Conservation (phyloP, 2,797 vertebrate genomes). For the Phoebastria nigripes region DNA sequence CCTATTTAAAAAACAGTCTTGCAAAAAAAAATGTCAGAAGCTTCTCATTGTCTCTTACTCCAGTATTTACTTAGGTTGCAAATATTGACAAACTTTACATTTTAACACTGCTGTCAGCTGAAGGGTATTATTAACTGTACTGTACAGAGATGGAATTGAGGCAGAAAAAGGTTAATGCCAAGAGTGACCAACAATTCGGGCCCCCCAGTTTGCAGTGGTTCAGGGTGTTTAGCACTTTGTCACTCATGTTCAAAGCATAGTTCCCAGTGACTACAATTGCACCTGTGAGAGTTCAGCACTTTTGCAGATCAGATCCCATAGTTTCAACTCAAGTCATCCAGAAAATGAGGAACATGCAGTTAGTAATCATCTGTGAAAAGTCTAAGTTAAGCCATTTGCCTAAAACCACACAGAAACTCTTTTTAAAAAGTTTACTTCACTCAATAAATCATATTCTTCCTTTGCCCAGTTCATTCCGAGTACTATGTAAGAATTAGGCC, state of each 20-base stretch:
- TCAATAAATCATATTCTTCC: background rate
- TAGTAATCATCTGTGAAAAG: background rate
- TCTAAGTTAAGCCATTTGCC: background rate
- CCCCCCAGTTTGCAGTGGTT: background rate
- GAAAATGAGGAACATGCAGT: background rate
- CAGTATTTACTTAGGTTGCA: background rate
- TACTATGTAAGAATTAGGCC: background rate
- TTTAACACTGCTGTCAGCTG: background rate
- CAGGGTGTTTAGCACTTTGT: background rate
- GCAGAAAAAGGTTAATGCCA: background rate
- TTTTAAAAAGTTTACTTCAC: background rate
- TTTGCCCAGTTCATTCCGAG: background rate
- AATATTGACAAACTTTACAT: background rate
- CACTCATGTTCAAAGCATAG: background rate
- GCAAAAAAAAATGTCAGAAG: background rate
- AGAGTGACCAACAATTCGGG: background rate
- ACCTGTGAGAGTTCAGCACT: background rate
- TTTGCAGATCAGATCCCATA: background rate
- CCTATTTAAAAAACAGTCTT: background rate
- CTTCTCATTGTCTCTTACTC: background rate
- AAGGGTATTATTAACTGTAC: background rate
- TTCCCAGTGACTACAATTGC: background rate
- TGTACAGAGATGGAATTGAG: background rate
- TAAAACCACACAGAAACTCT: background rate
- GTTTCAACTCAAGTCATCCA: background rate